These are phyloP conservation scores for Selenia dentaria DNA, from an alignment of 2,888 invertebrate genomes.

Conservation along the genomic window DNA sequence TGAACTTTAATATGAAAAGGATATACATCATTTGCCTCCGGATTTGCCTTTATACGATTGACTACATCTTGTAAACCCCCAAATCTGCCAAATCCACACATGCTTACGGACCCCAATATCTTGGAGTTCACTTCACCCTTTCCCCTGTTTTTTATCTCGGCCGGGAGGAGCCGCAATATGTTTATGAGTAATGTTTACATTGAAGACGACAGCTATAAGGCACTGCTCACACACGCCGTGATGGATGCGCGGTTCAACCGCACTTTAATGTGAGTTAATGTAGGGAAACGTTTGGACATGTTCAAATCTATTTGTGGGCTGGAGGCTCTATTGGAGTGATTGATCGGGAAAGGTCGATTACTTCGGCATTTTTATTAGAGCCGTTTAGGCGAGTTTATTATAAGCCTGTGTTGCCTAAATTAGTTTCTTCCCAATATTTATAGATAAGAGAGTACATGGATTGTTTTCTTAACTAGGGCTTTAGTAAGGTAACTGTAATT, in stretches of 20 bases:
- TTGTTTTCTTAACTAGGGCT: too few species aligned
- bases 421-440: too few species aligned
- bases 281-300: conserved; percentile 2
- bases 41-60: conserved; percentile 11
- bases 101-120: conserved; percentile 1
- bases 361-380: too few species aligned
- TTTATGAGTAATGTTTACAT: conserved; percentile 48
- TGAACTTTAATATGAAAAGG: neutral
- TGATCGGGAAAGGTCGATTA: too few species aligned
- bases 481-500: too few species aligned
- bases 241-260: conserved; percentile 17
- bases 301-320: conserved; percentile 2
- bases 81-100: conserved; percentile 22
- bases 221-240: neutral
- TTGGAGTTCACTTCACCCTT: conserved; percentile 17
- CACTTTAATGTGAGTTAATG: conserved; percentile 5
- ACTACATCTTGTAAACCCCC: conserved; percentile 11
- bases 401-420: too few species aligned
- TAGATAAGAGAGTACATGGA: too few species aligned
- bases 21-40: neutral
- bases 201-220: conserved; percentile 13
- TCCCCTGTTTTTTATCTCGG: conserved; percentile 8
- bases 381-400: too few species aligned
- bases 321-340: conserved; percentile 1
- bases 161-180: conserved; percentile 40